Evolutionary conservation across 1,140 invertebrate species (phyloP).

Genomic region (Magallana gigas): DNA sequence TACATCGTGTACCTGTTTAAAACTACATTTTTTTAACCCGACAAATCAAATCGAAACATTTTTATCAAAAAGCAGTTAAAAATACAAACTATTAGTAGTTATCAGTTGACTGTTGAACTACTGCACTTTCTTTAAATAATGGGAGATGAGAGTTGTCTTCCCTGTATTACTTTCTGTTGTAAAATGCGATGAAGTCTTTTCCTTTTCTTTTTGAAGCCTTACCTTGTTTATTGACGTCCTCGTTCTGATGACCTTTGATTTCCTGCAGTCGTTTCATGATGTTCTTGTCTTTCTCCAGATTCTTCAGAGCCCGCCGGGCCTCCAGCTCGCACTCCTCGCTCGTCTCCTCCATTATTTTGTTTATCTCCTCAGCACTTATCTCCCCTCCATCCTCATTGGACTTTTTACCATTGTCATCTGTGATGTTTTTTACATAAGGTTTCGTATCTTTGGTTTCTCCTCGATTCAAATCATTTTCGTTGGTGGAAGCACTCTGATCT

Average conservation of each 20-base stretch:
- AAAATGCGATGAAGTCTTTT: too few species aligned
- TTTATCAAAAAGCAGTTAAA: too few species aligned
- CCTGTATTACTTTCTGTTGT: too few species aligned
- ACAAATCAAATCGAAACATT: too few species aligned
- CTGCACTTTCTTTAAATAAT: too few species aligned
- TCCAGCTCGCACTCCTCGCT: slow-evolving; percentile 72
- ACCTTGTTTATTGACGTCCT: slow-evolving; percentile 62
- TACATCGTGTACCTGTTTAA: too few species aligned
- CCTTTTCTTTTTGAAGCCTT: background rate
- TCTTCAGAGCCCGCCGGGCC: slow-evolving; percentile 71
- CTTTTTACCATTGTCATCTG: background rate
- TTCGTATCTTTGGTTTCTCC: slow-evolving; percentile 48
- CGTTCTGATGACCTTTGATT: slow-evolving; percentile 66
- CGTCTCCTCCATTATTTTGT: slow-evolving; percentile 68
- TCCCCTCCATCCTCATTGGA: slow-evolving; percentile 47
- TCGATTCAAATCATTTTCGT: slow-evolving; percentile 66
- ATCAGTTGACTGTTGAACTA: too few species aligned
- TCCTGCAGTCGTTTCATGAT: slow-evolving; percentile 71
- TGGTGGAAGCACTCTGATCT: background rate
- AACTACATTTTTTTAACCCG: too few species aligned
- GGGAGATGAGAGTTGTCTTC: too few species aligned
- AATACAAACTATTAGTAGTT: too few species aligned
- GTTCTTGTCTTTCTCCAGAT: slow-evolving; percentile 73
- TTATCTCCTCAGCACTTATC: slow-evolving; percentile 70
- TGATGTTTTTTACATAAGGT: slow-evolving; percentile 59